Conservation (phyloP, 1,140 invertebrate genomes). For the Magallana angulata region DNA sequence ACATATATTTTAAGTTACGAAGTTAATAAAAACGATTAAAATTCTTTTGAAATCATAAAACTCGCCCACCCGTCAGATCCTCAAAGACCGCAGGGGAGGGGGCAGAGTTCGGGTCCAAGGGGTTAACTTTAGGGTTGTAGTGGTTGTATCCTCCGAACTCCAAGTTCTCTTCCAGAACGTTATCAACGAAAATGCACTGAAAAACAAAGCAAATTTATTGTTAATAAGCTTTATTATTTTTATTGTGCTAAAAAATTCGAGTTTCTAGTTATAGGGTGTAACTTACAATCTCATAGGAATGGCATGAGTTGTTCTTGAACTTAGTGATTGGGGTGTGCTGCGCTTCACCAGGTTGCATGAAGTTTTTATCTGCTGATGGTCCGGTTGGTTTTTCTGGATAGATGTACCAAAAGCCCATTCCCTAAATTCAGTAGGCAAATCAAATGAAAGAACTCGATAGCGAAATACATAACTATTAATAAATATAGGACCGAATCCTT, state of each 20-base stretch:
- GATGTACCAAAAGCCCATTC: conserved; percentile 42
- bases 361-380: conserved; percentile 44
- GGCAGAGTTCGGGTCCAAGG: background rate
- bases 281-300: conserved; percentile 33
- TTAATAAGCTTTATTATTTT: too few species aligned
- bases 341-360: conserved; percentile 44
- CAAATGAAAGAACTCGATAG: background rate
- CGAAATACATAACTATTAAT: background rate
- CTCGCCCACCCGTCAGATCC: background rate
- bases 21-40: too few species aligned
- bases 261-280: background rate
- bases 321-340: conserved; percentile 19
- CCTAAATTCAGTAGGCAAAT: background rate
- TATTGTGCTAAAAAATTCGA: too few species aligned
- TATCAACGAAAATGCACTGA: conserved; percentile 36
- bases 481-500: background rate
- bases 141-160: conserved; percentile 16
- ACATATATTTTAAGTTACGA: too few species aligned
- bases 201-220: background rate
- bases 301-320: conserved; percentile 39
- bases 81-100: background rate
- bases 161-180: background rate
- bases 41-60: too few species aligned
- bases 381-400: conserved; percentile 40
- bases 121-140: background rate